Evolutionary conservation across 2,797 vertebrate species (phyloP).

Genomic region (Artibeus lituratus): DNA sequence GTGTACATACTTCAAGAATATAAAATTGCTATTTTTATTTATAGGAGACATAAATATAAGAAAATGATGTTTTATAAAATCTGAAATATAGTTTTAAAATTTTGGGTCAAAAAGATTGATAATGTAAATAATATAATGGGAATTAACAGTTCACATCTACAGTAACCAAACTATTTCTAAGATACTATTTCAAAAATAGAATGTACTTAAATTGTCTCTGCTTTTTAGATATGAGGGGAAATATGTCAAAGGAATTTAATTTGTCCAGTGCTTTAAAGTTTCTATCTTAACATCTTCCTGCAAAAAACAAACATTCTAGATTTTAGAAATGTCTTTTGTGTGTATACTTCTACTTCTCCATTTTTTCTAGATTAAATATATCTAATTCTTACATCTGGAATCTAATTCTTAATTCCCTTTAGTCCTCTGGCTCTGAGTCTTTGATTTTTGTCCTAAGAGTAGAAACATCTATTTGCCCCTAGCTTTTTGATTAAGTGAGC

Average conservation of each 20-base stretch:
- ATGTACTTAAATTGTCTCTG: not conserved
- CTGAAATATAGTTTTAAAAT: conserved; percentile 1
- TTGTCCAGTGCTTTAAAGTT: not conserved
- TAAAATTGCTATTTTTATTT: conserved; percentile 40
- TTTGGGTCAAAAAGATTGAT: not conserved
- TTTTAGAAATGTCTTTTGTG: conserved; percentile 31
- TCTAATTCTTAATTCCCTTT: too few species aligned
- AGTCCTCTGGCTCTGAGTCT: not conserved
- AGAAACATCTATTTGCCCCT: conserved; percentile 27
- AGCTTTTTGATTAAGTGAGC: conserved; percentile 49
- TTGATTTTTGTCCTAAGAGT: conserved; percentile 35
- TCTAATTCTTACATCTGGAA: conserved; percentile 1
- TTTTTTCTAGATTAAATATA: conserved; percentile 21
- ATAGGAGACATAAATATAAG: conserved; percentile 11
- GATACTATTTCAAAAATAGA: conserved; percentile 38
- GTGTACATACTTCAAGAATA: conserved; percentile 27
- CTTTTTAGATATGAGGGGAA: not conserved
- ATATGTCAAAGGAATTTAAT: not conserved
- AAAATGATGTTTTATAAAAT: conserved; percentile 30
- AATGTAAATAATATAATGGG: conserved; percentile 8
- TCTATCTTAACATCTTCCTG: not conserved
- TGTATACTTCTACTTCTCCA: not conserved
- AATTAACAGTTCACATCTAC: not conserved
- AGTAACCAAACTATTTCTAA: conserved; percentile 39
- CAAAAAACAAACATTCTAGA: not conserved